Evolutionary conservation across 2,888 invertebrate genomes (phyloP), one percentile per base, ranked within the genome.

Genomic region (Opisthograptis luteolata): DNA sequence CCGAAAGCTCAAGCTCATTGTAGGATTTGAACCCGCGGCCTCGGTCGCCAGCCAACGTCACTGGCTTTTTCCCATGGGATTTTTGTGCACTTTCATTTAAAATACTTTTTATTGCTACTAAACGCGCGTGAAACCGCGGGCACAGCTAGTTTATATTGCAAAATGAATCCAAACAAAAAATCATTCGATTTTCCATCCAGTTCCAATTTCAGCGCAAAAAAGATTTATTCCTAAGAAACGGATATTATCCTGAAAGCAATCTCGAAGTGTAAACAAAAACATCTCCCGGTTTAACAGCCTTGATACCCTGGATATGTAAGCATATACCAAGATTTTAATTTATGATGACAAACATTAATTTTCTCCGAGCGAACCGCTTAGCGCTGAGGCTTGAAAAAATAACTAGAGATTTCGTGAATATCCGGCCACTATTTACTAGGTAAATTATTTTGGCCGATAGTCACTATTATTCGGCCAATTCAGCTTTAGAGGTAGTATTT

Each of bases 291-390:
- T 50, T 43, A 45, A 47, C 40, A 55, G 37, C 22, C 22, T n/a
- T 42, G 52, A 49, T 40, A 48, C 43, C 27, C 37, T 36, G 24
- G 41, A 41, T 41, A 35, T 41, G 15, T 24, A 46, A 39, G 25
- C 39, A 32, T 36, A 37, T 22, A 39, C 40, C 24, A 24, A 35
- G 50, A 73, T 79, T 84, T 82, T 84, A 82, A 86, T 86, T 85
- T 85, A 74, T 66, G 72, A 76, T 76, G 74, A 78, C 79, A 84
- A 86, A 86, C 79, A 86, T 82, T 79, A 82, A 83, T 86, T 86
- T 84, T 71, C 80, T 76, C 50, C 42, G 39, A 37, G 39, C 35
- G 42, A 54, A 52, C 49, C 20, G 24, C 36, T 44, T 37, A 34
- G 14, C 39, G 40, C 24, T 24, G 13, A 9, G 32, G 12, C 27